phyloP scores from a whole-genome alignment of 2,888 invertebrate genomes.

The Mesorhabditis sp. region DNA sequence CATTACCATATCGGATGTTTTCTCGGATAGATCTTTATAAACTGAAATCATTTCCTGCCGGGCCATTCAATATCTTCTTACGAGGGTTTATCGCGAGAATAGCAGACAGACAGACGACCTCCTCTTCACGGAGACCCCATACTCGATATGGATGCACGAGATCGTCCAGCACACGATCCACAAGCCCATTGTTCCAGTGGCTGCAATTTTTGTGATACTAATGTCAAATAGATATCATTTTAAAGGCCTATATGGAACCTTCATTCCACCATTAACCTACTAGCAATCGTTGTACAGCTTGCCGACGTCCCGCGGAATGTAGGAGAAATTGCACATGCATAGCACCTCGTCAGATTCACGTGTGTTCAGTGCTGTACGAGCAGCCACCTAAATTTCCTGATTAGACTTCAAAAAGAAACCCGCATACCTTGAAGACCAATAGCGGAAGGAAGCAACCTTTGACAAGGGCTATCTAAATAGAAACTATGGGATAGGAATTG shows the following conservation, averaged over 20 bases:
- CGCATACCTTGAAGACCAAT: conserved; percentile 42
- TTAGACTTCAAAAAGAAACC: too few species aligned
- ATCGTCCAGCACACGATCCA: conserved; percentile 47
- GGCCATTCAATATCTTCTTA: conserved; percentile 16
- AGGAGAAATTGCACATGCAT: conserved; percentile 54
- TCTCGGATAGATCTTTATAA: conserved; percentile 44
- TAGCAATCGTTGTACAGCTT: conserved; percentile 50
- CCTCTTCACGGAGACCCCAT: conserved; percentile 47
- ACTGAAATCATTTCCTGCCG: conserved; percentile 27
- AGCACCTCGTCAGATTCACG: conserved; percentile 38
- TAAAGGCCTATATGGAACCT: not conserved
- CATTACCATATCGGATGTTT: conserved; percentile 35
- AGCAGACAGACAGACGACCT: conserved; percentile 50
- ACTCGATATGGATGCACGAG: conserved; percentile 45
- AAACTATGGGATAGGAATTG: not conserved
- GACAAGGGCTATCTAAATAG: conserved; percentile 36
- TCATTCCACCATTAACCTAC: conserved; percentile 23
- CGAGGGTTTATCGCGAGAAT: conserved; percentile 52
- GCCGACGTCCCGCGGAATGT: conserved; percentile 50
- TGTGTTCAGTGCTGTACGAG: conserved; percentile 43
- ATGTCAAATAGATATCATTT: too few species aligned
- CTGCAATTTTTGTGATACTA: conserved; percentile 23
- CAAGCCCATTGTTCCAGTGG: conserved; percentile 52
- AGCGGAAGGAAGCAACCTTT: conserved; percentile 42
- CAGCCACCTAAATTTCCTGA: conserved; percentile 17